These are phyloP conservation scores for Agrochola circellaris DNA, from an alignment of 2,888 invertebrate species.

Conservation along the genomic window DNA sequence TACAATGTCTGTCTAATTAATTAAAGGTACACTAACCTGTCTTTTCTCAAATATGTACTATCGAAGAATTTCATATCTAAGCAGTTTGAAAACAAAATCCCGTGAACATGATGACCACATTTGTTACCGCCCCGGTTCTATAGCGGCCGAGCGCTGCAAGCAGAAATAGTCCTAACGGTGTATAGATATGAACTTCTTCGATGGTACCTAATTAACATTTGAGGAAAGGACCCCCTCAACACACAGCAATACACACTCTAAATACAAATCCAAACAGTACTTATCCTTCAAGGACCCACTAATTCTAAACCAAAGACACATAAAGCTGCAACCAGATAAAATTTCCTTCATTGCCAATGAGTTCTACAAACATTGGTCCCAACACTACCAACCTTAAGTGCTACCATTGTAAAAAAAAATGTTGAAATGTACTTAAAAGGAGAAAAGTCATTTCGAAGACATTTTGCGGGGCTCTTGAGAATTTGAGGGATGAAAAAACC, in stretches of 20 bases:
- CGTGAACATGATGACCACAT: too few relatives aligned
- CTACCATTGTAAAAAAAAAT: constrained; percentile 79
- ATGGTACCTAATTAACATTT: constrained; percentile 2
- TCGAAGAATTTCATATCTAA: too few relatives aligned
- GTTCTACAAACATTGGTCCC: constrained; percentile 63
- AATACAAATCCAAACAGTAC: constrained; percentile 54
- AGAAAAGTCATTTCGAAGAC: constrained; percentile 87
- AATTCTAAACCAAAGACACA: constrained; percentile 51
- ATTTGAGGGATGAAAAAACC: constrained; percentile 84
- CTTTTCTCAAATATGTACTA: constrained; percentile 1
- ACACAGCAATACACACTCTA: constrained; percentile 38
- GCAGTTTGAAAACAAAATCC: too few relatives aligned
- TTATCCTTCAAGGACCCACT: constrained; percentile 54
- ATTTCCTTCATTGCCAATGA: constrained; percentile 47
- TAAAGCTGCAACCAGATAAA: constrained; percentile 64
- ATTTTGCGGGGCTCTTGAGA: constrained; percentile 87
- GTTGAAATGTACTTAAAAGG: constrained; percentile 84
- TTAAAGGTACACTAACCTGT: neutral
- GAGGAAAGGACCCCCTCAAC: neutral
- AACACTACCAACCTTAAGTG: constrained; percentile 75
- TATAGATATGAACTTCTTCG: too few relatives aligned
- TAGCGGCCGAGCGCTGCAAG: too few relatives aligned
- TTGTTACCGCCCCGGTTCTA: too few relatives aligned
- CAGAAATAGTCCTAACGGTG: too few relatives aligned
- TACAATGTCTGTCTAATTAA: too few relatives aligned